Base-by-base conservation (phyloP, 2,888 invertebrate species). In the Syrista parreyssii region DNA sequence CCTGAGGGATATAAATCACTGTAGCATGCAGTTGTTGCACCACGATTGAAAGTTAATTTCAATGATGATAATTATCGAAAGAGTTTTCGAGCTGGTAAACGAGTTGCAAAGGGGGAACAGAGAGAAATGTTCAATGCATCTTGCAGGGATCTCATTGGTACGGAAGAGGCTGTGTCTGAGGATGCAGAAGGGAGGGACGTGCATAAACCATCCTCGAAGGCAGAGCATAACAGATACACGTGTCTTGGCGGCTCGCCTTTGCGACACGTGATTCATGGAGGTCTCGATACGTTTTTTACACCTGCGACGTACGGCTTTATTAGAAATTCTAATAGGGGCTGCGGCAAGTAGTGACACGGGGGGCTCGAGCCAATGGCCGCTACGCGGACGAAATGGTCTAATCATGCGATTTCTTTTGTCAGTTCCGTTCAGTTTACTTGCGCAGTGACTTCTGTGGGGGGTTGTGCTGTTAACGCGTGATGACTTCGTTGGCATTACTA, bases 201-300 rank as follows among this genome's bases (percentile, higher is more conserved):
- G 82, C 81, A 84, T 83, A 82, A 82, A 84, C 78, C 83, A 83
- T 84, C 76, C 78, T 80, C 75, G 78, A 75, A 80, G 81, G 77
- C 76, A 80, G 79, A 80, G 84, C 84, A 86, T 85, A 86, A 88
- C 85, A 86, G 87, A 87, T 89, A 89, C 89, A 89, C 88, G 89
- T 89, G 89, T 89, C 87, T 84, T 78, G 86, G 86, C 87, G 88
- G 88, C 85, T 87, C 81, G 82, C 82, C 87, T 84, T 89, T 89
- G 86, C 87, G 85, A 86, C 87, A 83, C 86, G 89, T 90, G 91
- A 91, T 91, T 91, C 90, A 91, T 91, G 89, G 87, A 84, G 85
- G 88, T 88, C 85, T 83, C 88, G 88, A 89, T 89, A 86, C 86
- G 86, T 89, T 88, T 89, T 91, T 90, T 89, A 88, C 89, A 87